These are phyloP conservation scores for Amphiprion percula DNA, from an alignment of 2,113 vertebrate genomes.

Conservation along the genomic window DNA sequence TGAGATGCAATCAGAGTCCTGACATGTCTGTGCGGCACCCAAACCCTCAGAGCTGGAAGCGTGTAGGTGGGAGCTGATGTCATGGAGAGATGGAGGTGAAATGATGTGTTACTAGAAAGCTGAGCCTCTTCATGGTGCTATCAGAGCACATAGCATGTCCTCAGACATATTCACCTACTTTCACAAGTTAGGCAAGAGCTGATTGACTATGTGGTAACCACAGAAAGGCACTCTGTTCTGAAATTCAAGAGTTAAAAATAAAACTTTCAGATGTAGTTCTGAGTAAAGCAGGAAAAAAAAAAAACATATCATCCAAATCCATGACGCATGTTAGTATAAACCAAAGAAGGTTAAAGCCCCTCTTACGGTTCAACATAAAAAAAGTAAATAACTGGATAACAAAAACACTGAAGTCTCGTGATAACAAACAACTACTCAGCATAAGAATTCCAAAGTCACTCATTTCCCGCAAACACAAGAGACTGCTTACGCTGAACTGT, in stretches of 20 bases:
- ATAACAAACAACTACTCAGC: slow-evolving; percentile 17
- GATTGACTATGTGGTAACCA: slow-evolving; percentile 5
- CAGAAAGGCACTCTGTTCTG: background rate
- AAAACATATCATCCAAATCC: background rate
- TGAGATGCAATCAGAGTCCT: slow-evolving; percentile 64
- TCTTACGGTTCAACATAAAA: background rate
- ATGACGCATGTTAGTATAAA: slow-evolving; percentile 4
- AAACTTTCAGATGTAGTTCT: background rate
- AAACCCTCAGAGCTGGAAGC: slow-evolving; percentile 45
- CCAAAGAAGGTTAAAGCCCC: background rate
- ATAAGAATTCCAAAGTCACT: background rate
- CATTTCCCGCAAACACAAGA: slow-evolving; percentile 17
- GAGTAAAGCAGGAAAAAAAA: background rate
- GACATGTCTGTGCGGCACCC: slow-evolving; percentile 50
- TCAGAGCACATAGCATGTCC: slow-evolving; percentile 11
- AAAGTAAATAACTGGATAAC: background rate
- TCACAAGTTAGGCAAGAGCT: slow-evolving; percentile 16
- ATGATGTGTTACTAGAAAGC: slow-evolving; percentile 63
- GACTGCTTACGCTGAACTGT: slow-evolving; percentile 9
- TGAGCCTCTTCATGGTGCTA: slow-evolving; percentile 31
- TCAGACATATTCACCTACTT: slow-evolving; percentile 46
- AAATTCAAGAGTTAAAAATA: slow-evolving; percentile 2
- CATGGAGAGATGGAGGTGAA: slow-evolving; percentile 76
- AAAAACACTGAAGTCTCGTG: slow-evolving; percentile 21
- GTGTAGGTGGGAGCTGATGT: slow-evolving; percentile 68